Base-by-base conservation (phyloP, 2,888 invertebrate genomes). In the Sycophila texana region DNA sequence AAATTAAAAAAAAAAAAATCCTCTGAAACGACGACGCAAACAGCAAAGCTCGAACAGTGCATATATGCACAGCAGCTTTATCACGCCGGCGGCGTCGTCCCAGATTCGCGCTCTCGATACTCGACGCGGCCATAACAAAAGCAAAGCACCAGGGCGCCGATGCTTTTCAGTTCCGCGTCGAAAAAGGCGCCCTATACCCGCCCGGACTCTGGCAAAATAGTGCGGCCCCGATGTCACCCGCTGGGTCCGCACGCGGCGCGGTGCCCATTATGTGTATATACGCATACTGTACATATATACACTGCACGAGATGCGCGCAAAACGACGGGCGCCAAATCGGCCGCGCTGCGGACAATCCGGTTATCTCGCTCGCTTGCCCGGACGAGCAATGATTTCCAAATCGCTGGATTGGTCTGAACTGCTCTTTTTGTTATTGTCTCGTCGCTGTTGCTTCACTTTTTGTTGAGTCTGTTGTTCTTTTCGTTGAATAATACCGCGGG, bases 141-240 rank as follows among this genome's bases (percentile, higher is more conserved):
- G 51, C 51, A 68, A 53, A 75, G 68, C 39, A 75, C 12, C 76
- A n/a, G 47, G 22, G 53, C 49, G 53, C 18, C 57, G 47, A 74
- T 47, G 39, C 55, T 68, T 75, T 75, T 68, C 68, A 75, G 65
- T 78, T 71, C 58, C 80, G 83, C 85, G 26, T 26, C 84, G 81
- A 82, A 80, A 83, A 26, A 80, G 77, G 57, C 47, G 67, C 60
- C 81, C 39, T 53, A n/a, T n/a, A n/a, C 13, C 51, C 16, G 4
- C n/a, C 14, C 4, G 14, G 58, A 84, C 85, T 86, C 84, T 66
- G 75, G 82, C 77, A 77, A 83, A 86, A 84, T 84, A 82, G 83
- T 83, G 83, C 81, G 76, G 70, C 58, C 30, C 58, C 81, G 79
- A 85, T 85, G 85, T 86, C 85, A 84, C 83, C 84, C 81, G 83